Base-by-base conservation (phyloP, 2,888 invertebrate species). In the Chromoteleia sp. region DNA sequence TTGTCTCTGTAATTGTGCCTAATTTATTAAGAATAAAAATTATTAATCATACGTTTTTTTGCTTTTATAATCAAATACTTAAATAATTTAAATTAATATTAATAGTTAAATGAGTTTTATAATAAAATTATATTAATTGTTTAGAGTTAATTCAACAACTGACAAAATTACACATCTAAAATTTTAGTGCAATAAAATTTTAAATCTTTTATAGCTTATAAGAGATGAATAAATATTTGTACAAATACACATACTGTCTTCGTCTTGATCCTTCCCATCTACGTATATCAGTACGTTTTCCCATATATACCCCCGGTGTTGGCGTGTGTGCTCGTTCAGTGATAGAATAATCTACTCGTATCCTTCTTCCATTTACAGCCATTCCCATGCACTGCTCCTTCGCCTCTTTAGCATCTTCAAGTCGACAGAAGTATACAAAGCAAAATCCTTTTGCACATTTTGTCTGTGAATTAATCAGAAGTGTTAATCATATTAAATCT, bases 281-380 rank as follows among this genome's bases (percentile, higher is more conserved):
- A 82, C 89, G 85, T 90, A 93, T 87, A 70, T 94, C 93, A 19
- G 98, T 97, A 0, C 98, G 97, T 92, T 96, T 97, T 56, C 99
- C 99, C 96, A 98, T 97, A 90, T 99, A 99, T 86, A 98, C 96
- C 71, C 99, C 99, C 5, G 99, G 99, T 3, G 99, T 99, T 8
- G 99, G 99, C 0, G 98, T 98, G 91, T 99, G 99, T 7, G 99
- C 97, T 76, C 98, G 94, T 92, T 98, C 96, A 43, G 99, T 99
- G 87, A 99, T 98, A 4, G 98, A 98, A 92, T 95, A 99, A 92
- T 98, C 99, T 6, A 99, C 98, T 85, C 99, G 94, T 87, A 99
- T 98, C 87, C 96, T 94, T 71, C 98, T 95, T 0, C 97, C 97
- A 92, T 98, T 98, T 59, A 99, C 96, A 92, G 98, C 98, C 94